These are phyloP conservation scores for Cerastis leucographa DNA, from an alignment of 2,888 invertebrate genomes.

Conservation along the genomic window DNA sequence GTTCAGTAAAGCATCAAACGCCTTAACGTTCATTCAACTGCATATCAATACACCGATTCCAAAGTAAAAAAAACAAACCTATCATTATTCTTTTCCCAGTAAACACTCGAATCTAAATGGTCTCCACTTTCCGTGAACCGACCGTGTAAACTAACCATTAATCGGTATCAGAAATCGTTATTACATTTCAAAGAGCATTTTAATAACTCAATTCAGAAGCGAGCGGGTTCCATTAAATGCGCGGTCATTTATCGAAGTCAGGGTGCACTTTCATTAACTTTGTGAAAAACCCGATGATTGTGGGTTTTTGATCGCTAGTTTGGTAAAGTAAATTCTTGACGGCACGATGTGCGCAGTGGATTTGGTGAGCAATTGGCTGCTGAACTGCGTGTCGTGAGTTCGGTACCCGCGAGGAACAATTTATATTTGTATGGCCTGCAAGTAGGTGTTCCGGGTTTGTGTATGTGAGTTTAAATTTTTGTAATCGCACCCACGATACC, in stretches of 20 bases:
- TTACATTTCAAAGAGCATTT: slow-evolving; percentile 81
- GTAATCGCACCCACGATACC: too few relatives aligned
- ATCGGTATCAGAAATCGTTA: slow-evolving; percentile 72
- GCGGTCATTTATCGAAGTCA: slow-evolving; percentile 81
- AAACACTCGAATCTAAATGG: slow-evolving; percentile 49
- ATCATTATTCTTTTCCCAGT: slow-evolving; percentile 31
- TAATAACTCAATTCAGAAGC: slow-evolving; percentile 79
- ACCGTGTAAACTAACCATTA: slow-evolving; percentile 66
- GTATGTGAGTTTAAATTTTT: neutral
- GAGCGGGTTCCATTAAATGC: slow-evolving; percentile 73
- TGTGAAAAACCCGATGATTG: slow-evolving; percentile 77
- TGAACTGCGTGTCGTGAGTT: neutral
- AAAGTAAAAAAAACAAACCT: slow-evolving; percentile 35
- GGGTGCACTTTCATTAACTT: slow-evolving; percentile 74
- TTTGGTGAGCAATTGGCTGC: neutral
- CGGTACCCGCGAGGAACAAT: neutral
- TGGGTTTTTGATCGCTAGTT: slow-evolving; percentile 72
- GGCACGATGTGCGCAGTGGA: neutral
- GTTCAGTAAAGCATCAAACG: neutral
- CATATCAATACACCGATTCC: slow-evolving; percentile 5
- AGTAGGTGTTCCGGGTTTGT: neutral
- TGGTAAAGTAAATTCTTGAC: neutral
- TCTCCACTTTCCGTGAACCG: slow-evolving; percentile 43
- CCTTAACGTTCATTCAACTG: neutral
- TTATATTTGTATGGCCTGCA: neutral